Evolutionary conservation across 2,113 vertebrate genomes (phyloP).

Genomic region (Apaloderma vittatum): DNA sequence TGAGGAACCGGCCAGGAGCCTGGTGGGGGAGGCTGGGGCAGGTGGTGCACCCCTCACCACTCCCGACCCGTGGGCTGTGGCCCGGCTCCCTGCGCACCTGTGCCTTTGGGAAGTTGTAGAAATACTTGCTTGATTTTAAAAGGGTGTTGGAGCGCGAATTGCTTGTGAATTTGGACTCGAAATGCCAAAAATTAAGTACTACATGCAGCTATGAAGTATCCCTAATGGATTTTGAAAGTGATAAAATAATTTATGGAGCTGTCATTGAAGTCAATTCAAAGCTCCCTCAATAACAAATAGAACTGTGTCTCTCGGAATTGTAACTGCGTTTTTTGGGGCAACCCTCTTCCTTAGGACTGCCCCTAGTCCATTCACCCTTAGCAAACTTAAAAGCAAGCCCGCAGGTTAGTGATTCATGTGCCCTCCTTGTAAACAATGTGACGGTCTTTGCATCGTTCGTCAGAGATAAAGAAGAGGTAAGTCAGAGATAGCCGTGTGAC

Average conservation of each 20-base stretch:
- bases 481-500: background rate
- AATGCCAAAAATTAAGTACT: background rate
- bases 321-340: background rate
- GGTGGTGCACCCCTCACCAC: fast-evolving
- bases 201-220: background rate
- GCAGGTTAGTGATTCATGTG: background rate
- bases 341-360: background rate
- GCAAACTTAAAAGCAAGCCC: conserved; percentile 14
- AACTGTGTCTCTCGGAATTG: background rate
- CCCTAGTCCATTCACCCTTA: background rate
- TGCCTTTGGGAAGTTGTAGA: background rate
- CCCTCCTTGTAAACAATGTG: background rate
- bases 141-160: background rate
- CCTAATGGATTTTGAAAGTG: background rate
- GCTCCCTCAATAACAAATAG: background rate
- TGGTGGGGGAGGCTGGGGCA: background rate
- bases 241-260: background rate
- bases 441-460: background rate
- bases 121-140: background rate
- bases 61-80: background rate
- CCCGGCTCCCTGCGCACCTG: background rate
- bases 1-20: fast-evolving
- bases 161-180: background rate
- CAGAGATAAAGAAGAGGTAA: background rate
- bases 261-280: background rate